phyloP scores from a whole-genome alignment of 2,888 invertebrate species.

The Thalpophila matura region DNA sequence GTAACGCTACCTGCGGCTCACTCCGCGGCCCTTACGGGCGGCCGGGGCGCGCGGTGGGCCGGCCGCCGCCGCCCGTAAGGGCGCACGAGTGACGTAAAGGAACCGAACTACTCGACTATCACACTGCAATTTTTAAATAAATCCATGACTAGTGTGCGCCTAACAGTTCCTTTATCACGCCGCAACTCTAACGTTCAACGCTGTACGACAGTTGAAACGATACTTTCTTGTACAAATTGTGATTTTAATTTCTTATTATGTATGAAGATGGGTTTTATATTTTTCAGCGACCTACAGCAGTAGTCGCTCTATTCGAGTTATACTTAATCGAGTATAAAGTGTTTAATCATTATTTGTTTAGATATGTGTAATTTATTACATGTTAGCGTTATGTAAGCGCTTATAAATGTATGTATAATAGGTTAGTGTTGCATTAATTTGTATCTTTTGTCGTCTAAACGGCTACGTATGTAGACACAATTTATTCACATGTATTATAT shows the following conservation, averaged over 20 bases:
- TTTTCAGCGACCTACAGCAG: constrained; percentile 52
- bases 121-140: constrained; percentile 87
- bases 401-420: constrained; percentile 64
- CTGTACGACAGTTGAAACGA: constrained; percentile 56
- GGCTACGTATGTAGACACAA: constrained; percentile 50
- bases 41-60: constrained; percentile 4
- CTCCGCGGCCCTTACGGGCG: constrained; percentile 39
- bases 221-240: constrained; percentile 69
- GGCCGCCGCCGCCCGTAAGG: constrained; percentile 23
- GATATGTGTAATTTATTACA: constrained; percentile 70
- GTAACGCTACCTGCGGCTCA: constrained; percentile 2
- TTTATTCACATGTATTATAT: constrained; percentile 75
- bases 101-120: constrained; percentile 69
- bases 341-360: constrained; percentile 67
- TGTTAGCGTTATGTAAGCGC: constrained; percentile 57
- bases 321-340: constrained; percentile 63
- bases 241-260: constrained; percentile 60
- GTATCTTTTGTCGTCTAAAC: constrained; percentile 60
- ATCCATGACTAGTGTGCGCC: constrained; percentile 85
- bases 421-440: constrained; percentile 61
- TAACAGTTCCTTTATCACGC: constrained; percentile 64
- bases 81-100: constrained; percentile 55
- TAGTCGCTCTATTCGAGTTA: constrained; percentile 55
- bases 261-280: constrained; percentile 58
- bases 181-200: constrained; percentile 39